Base-by-base conservation (phyloP, 2,113 vertebrate species). In the Trichomycterus rosablanca region DNA sequence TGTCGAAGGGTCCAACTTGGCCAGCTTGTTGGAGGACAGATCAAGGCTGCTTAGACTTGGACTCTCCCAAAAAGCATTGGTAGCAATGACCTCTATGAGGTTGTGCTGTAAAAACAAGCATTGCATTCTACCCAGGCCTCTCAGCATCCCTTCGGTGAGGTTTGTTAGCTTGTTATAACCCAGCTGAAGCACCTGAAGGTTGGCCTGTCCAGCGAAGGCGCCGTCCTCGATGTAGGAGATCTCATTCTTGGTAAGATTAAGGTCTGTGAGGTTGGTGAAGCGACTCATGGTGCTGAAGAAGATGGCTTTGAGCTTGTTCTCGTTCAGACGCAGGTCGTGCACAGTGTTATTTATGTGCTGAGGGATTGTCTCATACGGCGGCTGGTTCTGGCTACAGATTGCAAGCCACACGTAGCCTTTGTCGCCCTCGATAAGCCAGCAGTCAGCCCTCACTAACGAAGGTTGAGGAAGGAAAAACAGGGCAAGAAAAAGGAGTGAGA, bases 351-450 rank as follows among this genome's bases (percentile, higher is more conserved):
- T 99, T 84, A 99, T 97, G 69, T 99, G 95, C 82, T 95, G 94
- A 9, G 96, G 96, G 54, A 99, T 94, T 77, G 95, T 94, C 80
- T 99, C 96, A 0, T 97, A 99, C 0, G 96, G 96, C 2, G 96
- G 96, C 80, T 99, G 96, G 86, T 99, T 99, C 85, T 98, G 95
- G 81, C 96, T 99, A 88, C 96, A 99, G 83, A 98, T 98, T 66
- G 95, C 96, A 80, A 98, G 82, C 96, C 96, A 98, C 30, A 98
- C 95, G 0, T 96, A 99, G 28, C 95, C 95, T 80, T 98, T 97
- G 78, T 99, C 94, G 1, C 96, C 96, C 66, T 99, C 96, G 2
- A 99, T 97, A 67, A 99, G 87, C 96, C 96, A 98, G 82, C 96
- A 99, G 85, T 99, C 94, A 1, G 87, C 89, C 11, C 63, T 80